These are phyloP conservation scores for Malurus elegans DNA, from an alignment of 2,113 vertebrate species.

Conservation along the genomic window DNA sequence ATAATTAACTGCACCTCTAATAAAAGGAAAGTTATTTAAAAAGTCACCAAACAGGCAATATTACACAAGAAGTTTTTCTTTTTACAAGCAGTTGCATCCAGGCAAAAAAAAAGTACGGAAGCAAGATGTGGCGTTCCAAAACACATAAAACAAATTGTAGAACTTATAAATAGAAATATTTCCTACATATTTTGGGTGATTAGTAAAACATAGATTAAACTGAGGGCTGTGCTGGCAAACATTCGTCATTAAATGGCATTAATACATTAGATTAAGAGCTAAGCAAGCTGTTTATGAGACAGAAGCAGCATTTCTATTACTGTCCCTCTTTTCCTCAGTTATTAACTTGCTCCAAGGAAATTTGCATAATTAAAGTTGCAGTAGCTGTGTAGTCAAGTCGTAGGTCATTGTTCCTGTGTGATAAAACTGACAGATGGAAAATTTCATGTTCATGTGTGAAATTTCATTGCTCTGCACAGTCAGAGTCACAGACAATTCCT, in stretches of 20 bases:
- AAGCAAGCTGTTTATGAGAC: constrained; percentile 25
- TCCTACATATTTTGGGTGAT: constrained; percentile 60
- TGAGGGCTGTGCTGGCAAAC: constrained; percentile 47
- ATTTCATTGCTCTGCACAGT: background rate
- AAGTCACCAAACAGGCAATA: background rate
- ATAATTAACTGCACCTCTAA: background rate
- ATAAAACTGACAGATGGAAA: background rate
- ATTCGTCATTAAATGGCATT: constrained; percentile 51
- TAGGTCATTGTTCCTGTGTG: background rate
- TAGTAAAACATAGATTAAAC: constrained; percentile 41
- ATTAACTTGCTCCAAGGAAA: background rate
- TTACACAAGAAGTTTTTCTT: constrained; percentile 18
- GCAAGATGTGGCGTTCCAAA: constrained; percentile 47
- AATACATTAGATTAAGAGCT: constrained; percentile 26
- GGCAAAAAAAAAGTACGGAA: background rate
- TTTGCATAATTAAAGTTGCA: background rate
- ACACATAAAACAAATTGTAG: constrained; percentile 36
- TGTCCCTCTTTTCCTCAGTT: background rate
- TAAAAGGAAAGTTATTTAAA: background rate
- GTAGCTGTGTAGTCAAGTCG: constrained; percentile 17
- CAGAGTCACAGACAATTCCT: background rate
- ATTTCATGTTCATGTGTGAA: background rate
- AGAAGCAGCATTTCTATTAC: background rate
- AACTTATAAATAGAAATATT: constrained; percentile 29
- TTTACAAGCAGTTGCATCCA: constrained; percentile 22